These are phyloP conservation scores for Acanthosepion pharaonis DNA, from an alignment of 2,888 invertebrate genomes.

Conservation along the genomic window DNA sequence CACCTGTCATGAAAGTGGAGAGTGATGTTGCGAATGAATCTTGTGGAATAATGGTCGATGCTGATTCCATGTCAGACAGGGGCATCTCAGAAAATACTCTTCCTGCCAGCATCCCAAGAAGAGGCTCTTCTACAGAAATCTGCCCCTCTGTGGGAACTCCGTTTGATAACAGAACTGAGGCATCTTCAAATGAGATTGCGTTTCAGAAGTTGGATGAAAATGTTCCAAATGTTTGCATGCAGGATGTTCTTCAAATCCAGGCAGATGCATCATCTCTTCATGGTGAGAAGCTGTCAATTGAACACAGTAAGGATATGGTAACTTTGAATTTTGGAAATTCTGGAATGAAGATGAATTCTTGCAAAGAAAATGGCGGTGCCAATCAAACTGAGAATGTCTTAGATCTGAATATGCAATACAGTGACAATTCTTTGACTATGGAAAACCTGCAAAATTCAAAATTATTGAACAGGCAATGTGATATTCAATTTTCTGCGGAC, in stretches of 20 bases:
- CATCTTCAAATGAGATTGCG: background rate
- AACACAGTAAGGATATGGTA: conserved; percentile 6
- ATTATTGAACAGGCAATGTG: background rate
- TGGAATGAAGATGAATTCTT: background rate
- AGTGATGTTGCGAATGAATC: background rate
- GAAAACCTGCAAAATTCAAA: background rate
- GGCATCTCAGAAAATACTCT: background rate
- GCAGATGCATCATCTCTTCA: background rate
- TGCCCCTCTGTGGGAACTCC: background rate
- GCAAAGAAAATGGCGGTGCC: background rate
- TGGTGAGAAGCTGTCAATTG: conserved; percentile 9
- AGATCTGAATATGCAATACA: background rate
- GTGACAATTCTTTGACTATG: background rate
- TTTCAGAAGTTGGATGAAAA: background rate
- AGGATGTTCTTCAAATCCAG: background rate
- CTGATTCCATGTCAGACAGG: background rate
- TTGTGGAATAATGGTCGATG: background rate
- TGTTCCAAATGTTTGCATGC: background rate
- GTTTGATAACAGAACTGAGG: background rate
- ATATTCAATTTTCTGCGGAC: background rate
- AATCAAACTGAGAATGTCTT: background rate
- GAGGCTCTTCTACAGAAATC: background rate
- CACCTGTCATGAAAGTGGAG: background rate
- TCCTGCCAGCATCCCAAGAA: background rate
- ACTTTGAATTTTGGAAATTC: conserved; percentile 39